Percentiles rank a stretch among this genome's conserved stretches.
Conservation (phyloP, 2,888 invertebrate species). For the Diadegma fenestrale region DNA sequence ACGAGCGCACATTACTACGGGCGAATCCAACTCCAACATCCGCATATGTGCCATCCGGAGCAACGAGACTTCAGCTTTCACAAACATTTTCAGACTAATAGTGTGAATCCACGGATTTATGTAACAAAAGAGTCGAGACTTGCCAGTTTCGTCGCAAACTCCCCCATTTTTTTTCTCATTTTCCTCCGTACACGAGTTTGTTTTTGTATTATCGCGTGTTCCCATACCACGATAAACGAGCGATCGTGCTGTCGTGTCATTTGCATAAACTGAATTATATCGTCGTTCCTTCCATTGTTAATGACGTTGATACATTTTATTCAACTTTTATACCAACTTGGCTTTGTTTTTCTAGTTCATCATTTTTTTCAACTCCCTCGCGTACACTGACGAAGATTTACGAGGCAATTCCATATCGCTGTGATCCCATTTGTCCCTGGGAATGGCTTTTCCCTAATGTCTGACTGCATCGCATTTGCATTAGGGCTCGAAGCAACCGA, state of each 20-base stretch:
- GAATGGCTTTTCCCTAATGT: too few species aligned
- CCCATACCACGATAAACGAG: slow-evolving; percentile 20
- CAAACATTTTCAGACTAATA: slow-evolving; percentile 64
- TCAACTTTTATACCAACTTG: background rate
- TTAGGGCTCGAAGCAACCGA: too few species aligned
- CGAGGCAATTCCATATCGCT: too few species aligned
- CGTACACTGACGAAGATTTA: too few species aligned
- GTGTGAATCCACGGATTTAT: slow-evolving; percentile 68
- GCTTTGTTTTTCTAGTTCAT: background rate
- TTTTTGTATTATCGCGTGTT: background rate
- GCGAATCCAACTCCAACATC: slow-evolving; percentile 41
- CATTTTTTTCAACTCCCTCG: background rate
- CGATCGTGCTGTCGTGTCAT: slow-evolving; percentile 1
- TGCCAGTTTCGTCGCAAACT: slow-evolving; percentile 18
- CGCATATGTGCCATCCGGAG: slow-evolving; percentile 55
- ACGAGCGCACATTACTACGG: background rate
- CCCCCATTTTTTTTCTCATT: slow-evolving; percentile 36
- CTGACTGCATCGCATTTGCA: too few species aligned
- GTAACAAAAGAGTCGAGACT: slow-evolving; percentile 65
- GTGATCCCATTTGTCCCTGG: background rate
- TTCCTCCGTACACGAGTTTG: slow-evolving; percentile 8
- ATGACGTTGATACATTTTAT: background rate
- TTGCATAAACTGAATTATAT: slow-evolving; percentile 22
- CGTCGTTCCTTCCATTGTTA: background rate
- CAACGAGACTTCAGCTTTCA: slow-evolving; percentile 65